phyloP scores from a whole-genome alignment of 2,888 invertebrate genomes.

The Campoletis raptor region DNA sequence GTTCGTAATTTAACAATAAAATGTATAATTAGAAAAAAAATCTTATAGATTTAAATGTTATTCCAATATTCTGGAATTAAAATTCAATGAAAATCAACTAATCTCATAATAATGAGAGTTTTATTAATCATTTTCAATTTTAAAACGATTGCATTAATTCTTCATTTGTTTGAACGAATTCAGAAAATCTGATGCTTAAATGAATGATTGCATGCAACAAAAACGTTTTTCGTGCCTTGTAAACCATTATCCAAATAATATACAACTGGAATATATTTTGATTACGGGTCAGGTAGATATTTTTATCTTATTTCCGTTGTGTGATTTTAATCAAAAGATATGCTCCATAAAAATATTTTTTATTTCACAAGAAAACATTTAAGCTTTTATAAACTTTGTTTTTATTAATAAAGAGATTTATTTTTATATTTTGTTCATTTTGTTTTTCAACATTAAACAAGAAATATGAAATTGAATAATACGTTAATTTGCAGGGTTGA shows the following conservation, averaged over 20 bases:
- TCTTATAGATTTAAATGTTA: not conserved
- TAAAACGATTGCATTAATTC: too few species aligned
- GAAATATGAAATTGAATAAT: not conserved
- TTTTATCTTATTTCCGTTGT: not conserved
- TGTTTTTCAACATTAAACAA: not conserved
- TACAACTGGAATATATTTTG: not conserved
- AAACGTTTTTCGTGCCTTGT: not conserved
- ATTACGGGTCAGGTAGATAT: not conserved
- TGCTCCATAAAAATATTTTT: not conserved
- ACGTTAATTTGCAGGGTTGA: constrained; percentile 12
- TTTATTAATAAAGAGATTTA: not conserved
- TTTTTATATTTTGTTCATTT: not conserved
- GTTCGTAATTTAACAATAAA: not conserved
- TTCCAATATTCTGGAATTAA: not conserved
- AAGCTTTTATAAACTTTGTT: not conserved
- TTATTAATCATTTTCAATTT: not conserved
- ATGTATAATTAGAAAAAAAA: not conserved
- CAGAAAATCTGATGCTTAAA: too few species aligned
- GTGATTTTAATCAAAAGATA: not conserved
- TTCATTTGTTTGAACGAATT: too few species aligned
- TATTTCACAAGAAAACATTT: not conserved
- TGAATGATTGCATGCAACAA: not conserved
- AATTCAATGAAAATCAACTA: not conserved
- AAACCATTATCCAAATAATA: not conserved
- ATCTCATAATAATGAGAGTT: not conserved